Percentiles rank a stretch among this genome's conserved stretches.
phyloP scores from a whole-genome alignment of 92 coral and sea anemone genomes.

The Umimayanthus chanpuru region DNA sequence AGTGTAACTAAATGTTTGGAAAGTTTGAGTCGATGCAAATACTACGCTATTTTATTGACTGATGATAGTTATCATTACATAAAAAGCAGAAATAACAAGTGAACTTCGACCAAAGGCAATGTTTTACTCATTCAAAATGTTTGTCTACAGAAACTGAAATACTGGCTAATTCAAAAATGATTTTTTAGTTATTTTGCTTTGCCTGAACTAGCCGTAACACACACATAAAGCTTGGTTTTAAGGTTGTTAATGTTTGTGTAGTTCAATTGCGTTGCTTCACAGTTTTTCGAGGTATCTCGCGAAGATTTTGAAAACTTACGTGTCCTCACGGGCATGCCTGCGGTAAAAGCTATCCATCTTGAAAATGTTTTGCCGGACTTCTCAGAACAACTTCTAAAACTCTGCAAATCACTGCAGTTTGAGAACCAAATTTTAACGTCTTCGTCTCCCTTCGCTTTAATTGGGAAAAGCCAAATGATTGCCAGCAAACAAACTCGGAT shows the following conservation, averaged over 20 bases:
- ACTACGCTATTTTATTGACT: too few species aligned
- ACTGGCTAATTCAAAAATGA: too few species aligned
- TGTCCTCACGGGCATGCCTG: background rate
- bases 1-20: background rate
- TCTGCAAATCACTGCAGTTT: background rate
- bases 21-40: background rate
- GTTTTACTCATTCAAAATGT: too few species aligned
- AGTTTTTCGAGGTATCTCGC: background rate
- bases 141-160: background rate
- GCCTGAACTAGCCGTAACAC: background rate
- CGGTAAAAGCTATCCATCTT: background rate
- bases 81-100: background rate
- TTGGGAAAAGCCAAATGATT: background rate
- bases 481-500: background rate
- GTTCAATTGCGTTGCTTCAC: background rate
- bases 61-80: too few species aligned
- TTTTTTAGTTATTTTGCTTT: too few species aligned
- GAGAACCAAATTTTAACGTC: background rate
- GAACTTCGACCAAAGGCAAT: background rate
- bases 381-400: background rate
- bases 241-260: background rate
- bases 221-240: background rate
- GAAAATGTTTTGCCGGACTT: background rate
- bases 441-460: background rate
- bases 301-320: conserved; percentile 7